phyloP scores from a whole-genome alignment of 2,888 invertebrate species.

The Andrena praecox region DNA sequence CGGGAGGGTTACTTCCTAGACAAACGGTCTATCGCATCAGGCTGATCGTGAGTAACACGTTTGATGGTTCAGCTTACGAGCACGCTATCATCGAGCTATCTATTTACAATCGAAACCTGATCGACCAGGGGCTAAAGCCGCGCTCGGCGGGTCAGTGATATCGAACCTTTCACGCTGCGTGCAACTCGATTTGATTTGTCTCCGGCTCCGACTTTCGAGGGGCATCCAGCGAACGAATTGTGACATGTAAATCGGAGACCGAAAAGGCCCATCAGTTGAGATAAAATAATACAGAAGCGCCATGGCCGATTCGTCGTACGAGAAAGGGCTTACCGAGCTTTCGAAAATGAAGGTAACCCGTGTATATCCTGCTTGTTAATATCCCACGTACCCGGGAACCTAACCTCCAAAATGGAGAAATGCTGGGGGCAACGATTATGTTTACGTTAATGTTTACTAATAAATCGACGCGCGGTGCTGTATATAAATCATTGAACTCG shows the following conservation, averaged over 20 bases:
- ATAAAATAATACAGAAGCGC: constrained; percentile 32
- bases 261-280: constrained; percentile 88
- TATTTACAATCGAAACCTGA: constrained; percentile 4
- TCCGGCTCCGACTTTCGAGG: not conserved
- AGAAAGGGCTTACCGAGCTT: constrained; percentile 82
- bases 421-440: too few relatives aligned
- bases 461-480: too few relatives aligned
- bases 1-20: too few relatives aligned
- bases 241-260: constrained; percentile 50
- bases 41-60: too few relatives aligned
- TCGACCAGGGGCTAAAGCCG: constrained; percentile 19
- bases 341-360: constrained; percentile 82
- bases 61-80: not conserved
- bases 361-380: not conserved
- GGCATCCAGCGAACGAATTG: constrained; percentile 1
- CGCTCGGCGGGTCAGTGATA: constrained; percentile 35
- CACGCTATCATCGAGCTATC: not conserved
- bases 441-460: not conserved
- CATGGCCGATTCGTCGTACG: constrained; percentile 84
- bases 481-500: too few relatives aligned
- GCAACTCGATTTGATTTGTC: constrained; percentile 34
- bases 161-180: constrained; percentile 32
- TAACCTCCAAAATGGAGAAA: constrained; percentile 38
- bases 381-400: not conserved
- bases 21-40: too few relatives aligned